Evolutionary conservation across 2,797 vertebrate genomes (phyloP).

Genomic region (Clarias fuscus): DNA sequence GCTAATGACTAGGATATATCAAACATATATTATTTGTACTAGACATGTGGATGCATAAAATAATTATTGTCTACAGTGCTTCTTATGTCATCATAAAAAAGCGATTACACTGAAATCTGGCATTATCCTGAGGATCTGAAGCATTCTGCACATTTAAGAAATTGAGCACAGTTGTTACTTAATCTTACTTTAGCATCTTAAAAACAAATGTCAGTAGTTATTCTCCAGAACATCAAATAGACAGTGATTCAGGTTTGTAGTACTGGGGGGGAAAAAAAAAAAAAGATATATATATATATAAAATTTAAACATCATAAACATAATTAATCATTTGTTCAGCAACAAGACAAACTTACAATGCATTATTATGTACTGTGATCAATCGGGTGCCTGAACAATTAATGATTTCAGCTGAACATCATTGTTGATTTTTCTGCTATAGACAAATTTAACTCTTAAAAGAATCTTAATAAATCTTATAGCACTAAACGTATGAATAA

Average conservation of each 20-base stretch:
- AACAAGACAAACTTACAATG: background rate
- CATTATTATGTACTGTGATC: background rate
- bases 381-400: background rate
- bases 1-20: constrained; percentile 42
- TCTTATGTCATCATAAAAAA: background rate
- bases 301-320: background rate
- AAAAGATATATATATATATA: too few species aligned
- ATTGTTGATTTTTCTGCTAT: background rate
- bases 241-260: background rate
- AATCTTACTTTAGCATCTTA: background rate
- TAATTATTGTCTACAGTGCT: background rate
- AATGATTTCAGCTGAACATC: background rate
- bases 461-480: background rate
- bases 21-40: constrained; percentile 32
- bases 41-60: constrained; percentile 6
- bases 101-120: background rate
- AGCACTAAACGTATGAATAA: background rate
- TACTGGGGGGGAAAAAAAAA: background rate
- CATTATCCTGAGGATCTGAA: background rate
- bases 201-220: background rate
- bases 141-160: background rate
- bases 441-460: background rate
- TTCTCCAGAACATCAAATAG: background rate
- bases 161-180: background rate
- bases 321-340: background rate